A percentile compares a stretch with the other conserved stretches of the same genome.
phyloP scores from a whole-genome alignment of 2,888 invertebrate species.

The Rotaria sp. region DNA sequence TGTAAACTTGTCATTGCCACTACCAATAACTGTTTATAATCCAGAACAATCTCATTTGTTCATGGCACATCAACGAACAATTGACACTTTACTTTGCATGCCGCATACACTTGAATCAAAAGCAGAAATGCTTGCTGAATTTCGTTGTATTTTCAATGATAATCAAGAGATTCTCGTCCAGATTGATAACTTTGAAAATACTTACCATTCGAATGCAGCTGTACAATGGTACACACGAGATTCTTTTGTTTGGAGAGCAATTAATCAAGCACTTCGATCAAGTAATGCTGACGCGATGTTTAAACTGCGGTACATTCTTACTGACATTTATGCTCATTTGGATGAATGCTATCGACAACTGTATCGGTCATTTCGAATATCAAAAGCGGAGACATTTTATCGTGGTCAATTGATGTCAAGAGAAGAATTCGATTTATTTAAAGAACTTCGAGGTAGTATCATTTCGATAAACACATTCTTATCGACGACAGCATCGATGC shows the following conservation, averaged over 20 bases:
- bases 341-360: not conserved
- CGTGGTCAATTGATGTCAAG: slow-evolving; percentile 5
- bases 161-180: not conserved
- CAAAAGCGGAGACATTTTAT: not conserved
- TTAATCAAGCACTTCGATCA: not conserved
- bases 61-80: not conserved
- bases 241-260: not conserved
- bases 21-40: not conserved
- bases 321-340: not conserved
- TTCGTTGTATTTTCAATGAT: not conserved
- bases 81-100: not conserved
- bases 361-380: too few relatives aligned
- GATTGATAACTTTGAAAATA: not conserved
- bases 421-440: not conserved
- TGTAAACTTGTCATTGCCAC: not conserved
- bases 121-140: not conserved
- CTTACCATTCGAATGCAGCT: not conserved
- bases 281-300: not conserved
- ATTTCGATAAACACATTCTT: slow-evolving; percentile 18
- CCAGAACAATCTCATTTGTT: not conserved
- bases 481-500: slow-evolving; percentile 10
- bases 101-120: not conserved
- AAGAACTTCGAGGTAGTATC: not conserved
- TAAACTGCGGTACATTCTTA: slow-evolving; percentile 3
- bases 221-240: slow-evolving; percentile 5